These are phyloP conservation scores for Xerus rutilus DNA, from an alignment of 2,797 vertebrate genomes.

Conservation along the genomic window DNA sequence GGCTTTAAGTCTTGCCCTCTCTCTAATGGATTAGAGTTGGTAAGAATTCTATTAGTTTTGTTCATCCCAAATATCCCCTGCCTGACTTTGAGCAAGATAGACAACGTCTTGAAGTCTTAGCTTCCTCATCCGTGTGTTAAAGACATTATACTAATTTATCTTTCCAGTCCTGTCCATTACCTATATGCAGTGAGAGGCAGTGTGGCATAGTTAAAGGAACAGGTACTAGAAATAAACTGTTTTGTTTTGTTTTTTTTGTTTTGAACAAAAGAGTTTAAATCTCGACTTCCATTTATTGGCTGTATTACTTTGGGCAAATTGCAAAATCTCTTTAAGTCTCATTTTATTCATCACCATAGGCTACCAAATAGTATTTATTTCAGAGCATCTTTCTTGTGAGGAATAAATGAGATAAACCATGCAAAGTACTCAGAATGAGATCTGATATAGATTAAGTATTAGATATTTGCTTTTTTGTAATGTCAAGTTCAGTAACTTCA, in stretches of 20 bases:
- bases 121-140: neutral
- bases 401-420: neutral
- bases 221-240: neutral
- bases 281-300: neutral
- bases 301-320: neutral
- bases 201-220: neutral
- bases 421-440: neutral
- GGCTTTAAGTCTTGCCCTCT: neutral
- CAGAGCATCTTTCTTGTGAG: neutral
- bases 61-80: neutral
- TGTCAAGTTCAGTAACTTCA: neutral
- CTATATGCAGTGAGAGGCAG: neutral
- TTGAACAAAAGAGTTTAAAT: too few species aligned
- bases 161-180: neutral
- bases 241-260: too few species aligned
- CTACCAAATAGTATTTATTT: neutral
- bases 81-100: neutral
- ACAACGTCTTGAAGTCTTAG: neutral
- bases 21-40: neutral
- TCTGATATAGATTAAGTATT: neutral
- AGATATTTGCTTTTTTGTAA: neutral
- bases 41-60: neutral
- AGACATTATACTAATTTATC: neutral
- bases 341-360: neutral
- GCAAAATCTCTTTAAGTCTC: neutral